A percentile compares a stretch with the other conserved stretches of the same genome.
Conservation (phyloP, 1,140 invertebrate species). For the Dreissena polymorpha region DNA sequence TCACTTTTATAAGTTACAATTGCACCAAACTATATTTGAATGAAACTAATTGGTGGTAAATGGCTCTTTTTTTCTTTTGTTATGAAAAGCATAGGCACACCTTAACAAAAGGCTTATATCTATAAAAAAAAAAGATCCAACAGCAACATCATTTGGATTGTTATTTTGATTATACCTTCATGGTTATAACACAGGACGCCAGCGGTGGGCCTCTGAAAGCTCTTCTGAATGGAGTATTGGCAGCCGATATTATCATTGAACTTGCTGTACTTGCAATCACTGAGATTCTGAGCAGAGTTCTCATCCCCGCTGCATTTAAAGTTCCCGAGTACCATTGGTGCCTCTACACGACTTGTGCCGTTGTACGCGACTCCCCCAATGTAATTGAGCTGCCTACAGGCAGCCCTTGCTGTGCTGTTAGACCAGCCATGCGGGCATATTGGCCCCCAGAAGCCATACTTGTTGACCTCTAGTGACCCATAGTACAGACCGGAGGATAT, state of each 20-base stretch:
- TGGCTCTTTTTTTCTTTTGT: too few relatives aligned
- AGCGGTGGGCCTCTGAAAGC: slow-evolving; percentile 34
- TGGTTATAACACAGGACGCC: slow-evolving; percentile 61
- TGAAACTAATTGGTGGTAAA: too few relatives aligned
- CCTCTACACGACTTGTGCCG: slow-evolving; percentile 23
- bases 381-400: slow-evolving; percentile 57
- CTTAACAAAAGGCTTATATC: too few relatives aligned
- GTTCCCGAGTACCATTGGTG: slow-evolving; percentile 49
- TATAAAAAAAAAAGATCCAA: too few relatives aligned
- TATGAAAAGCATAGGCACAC: too few relatives aligned
- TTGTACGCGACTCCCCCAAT: slow-evolving; percentile 55
- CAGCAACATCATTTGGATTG: too few relatives aligned
- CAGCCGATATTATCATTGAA: slow-evolving; percentile 59
- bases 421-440: slow-evolving; percentile 62
- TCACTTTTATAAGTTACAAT: too few relatives aligned
- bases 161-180: slow-evolving; percentile 37
- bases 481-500: slow-evolving; percentile 41
- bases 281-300: slow-evolving; percentile 27
- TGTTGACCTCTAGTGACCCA: slow-evolving; percentile 54
- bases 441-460: slow-evolving; percentile 67
- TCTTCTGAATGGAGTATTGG: slow-evolving; percentile 18
- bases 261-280: slow-evolving; percentile 53
- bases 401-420: slow-evolving; percentile 54
- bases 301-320: slow-evolving; percentile 58
- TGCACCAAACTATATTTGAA: too few relatives aligned